Evolutionary conservation across 1,140 invertebrate species (phyloP).

Genomic region (Tetramorium parvispinum): DNA sequence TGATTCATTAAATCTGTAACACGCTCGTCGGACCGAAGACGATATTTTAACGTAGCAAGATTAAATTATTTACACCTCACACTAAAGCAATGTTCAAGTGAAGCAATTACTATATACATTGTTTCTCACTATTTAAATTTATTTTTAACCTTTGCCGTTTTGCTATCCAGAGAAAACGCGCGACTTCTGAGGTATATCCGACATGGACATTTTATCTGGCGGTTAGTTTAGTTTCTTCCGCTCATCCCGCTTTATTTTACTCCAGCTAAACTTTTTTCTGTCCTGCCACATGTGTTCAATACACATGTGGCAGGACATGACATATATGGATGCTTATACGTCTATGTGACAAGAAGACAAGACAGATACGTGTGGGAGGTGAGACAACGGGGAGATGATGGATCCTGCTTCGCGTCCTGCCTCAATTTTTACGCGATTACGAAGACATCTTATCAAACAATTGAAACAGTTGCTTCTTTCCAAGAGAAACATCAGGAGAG

Average conservation of each 20-base stretch:
- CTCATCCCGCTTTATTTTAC: conserved; percentile 9
- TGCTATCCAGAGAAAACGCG: neutral
- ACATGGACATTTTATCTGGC: neutral
- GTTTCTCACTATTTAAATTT: neutral
- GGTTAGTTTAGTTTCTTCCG: conserved; percentile 9
- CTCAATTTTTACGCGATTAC: conserved; percentile 34
- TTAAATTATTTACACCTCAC: neutral
- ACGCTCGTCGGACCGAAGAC: neutral
- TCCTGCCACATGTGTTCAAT: neutral
- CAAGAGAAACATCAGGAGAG: neutral
- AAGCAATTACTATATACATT: neutral
- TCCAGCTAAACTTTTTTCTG: conserved; percentile 35
- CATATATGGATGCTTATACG: conserved; percentile 22
- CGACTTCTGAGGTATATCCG: neutral
- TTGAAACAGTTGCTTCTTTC: neutral
- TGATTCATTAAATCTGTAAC: conserved; percentile 7
- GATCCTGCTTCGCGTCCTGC: neutral
- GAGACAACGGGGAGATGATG: conserved; percentile 30
- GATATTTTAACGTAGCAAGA: neutral
- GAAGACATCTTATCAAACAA: neutral
- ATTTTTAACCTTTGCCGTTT: neutral
- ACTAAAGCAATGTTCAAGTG: neutral
- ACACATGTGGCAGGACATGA: neutral
- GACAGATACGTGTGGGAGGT: conserved; percentile 5
- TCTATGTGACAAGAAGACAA: neutral